Evolutionary conservation across 2,113 vertebrate species (phyloP), one percentile per base, ranked within the genome.

Genomic region (Eubucco bourcierii): DNA sequence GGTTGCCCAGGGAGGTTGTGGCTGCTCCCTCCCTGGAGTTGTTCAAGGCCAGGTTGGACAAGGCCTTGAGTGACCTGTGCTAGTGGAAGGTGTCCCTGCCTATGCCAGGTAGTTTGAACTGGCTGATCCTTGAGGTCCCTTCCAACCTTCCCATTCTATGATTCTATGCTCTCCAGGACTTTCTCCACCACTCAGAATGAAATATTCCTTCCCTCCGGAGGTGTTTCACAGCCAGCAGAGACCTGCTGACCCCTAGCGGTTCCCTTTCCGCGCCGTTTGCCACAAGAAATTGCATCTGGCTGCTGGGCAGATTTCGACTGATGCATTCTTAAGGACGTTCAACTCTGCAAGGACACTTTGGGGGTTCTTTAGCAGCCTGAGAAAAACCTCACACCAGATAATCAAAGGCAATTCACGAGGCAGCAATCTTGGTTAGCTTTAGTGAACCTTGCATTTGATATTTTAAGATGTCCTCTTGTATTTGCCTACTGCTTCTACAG

Each of bases 231-330:
- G 0, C 0, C 13, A 23, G 34, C 25, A 75, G 70, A 70, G 75
- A 31, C 4, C 17, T 4, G 24, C 33, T 50, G 86, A 70, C 79
- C 75, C n/a, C 50, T 67, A 28, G 87, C 21, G 80, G 84, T 25
- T 25, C 28, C 14, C 31, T 41, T 58, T 16, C 31, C 78, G 60
- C 7, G 2, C 3, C 3, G 12, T 15, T 27, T 53, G 15, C n/a
- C 78, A 65, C 13, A 27, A 9, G 33, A 9, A 37, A 76, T 10
- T 6, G 27, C 37, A 28, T 2, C 6, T 18, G 25, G 12, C 33
- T 25, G 2, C 58, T 3, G 37, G 1, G 3, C 19, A 39, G 61
- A 52, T 15, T 50, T 14, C n/a, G 60, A 31, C 34, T 0, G 2
- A 63, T 17, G 31, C 11, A 15, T 10, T 21, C 61, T 71, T 14